These are phyloP conservation scores for Chaunax sp. DNA, from an alignment of 2,797 vertebrate genomes.

Conservation along the genomic window DNA sequence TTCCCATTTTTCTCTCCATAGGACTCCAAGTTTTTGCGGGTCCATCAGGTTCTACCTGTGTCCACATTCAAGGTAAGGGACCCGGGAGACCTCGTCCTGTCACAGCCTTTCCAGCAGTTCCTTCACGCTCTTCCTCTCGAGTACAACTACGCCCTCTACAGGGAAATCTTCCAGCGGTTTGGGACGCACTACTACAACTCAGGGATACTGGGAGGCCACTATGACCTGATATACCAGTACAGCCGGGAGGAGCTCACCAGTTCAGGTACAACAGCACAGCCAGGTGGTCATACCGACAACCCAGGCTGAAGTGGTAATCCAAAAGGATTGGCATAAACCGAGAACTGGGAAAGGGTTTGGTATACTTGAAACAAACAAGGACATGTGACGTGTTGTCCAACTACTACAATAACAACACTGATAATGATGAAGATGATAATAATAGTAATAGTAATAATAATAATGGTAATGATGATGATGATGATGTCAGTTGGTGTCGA, in stretches of 20 bases:
- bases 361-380: neutral
- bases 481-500: too few species aligned
- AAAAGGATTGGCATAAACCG: neutral
- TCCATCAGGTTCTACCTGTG: constrained; percentile 89
- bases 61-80: constrained; percentile 87
- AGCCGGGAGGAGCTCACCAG: constrained; percentile 85
- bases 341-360: neutral
- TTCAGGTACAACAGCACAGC: constrained; percentile 81
- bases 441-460: too few species aligned
- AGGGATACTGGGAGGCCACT: constrained; percentile 91
- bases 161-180: constrained; percentile 91
- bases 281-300: neutral
- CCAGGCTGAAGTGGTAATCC: neutral
- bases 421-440: too few species aligned
- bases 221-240: constrained; percentile 94
- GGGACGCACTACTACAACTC: constrained; percentile 94
- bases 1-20: constrained; percentile 43
- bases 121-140: constrained; percentile 90
- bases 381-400: too few species aligned
- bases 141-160: constrained; percentile 93
- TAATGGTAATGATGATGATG: too few species aligned
- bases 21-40: constrained; percentile 91
- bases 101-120: constrained; percentile 87
- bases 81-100: constrained; percentile 83
- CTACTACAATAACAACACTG: too few species aligned